Conservation (phyloP, 2,113 vertebrate genomes). For the Dryoscopus gambensis region DNA sequence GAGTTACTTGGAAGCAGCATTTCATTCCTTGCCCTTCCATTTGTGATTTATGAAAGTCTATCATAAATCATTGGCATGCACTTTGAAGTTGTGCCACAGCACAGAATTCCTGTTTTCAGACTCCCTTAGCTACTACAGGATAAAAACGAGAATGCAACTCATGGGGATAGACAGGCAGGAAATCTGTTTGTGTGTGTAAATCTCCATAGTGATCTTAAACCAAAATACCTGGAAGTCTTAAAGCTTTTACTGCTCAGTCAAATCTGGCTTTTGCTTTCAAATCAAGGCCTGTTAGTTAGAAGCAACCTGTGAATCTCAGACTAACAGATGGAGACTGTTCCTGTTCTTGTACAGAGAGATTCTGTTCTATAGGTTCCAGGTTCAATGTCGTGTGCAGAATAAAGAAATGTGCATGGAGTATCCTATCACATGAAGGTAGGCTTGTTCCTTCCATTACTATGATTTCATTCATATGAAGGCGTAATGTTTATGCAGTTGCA, state of each 20-base stretch:
- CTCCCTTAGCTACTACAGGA: background rate
- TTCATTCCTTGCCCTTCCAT: slow-evolving; percentile 15
- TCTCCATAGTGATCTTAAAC: background rate
- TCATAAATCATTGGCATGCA: background rate
- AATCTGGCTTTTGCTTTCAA: background rate
- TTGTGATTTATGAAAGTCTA: slow-evolving; percentile 11
- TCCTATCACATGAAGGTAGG: background rate
- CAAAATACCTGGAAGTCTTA: background rate
- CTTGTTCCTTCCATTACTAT: background rate
- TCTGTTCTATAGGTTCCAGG: background rate
- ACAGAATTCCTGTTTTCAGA: background rate
- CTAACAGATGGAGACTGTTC: background rate
- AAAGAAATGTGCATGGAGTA: background rate
- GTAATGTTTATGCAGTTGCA: background rate
- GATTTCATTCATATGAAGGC: background rate
- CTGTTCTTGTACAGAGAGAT: background rate
- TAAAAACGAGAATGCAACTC: background rate
- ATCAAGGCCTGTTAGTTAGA: background rate
- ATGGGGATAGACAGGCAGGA: background rate
- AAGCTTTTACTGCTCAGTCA: background rate
- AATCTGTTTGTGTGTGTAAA: background rate
- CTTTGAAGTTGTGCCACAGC: slow-evolving; percentile 1
- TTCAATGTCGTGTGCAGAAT: background rate
- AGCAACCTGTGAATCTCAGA: background rate
- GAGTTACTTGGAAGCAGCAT: slow-evolving; percentile 9